Conservation (phyloP, 2,888 invertebrate species). For the Metacarcinus magister region DNA sequence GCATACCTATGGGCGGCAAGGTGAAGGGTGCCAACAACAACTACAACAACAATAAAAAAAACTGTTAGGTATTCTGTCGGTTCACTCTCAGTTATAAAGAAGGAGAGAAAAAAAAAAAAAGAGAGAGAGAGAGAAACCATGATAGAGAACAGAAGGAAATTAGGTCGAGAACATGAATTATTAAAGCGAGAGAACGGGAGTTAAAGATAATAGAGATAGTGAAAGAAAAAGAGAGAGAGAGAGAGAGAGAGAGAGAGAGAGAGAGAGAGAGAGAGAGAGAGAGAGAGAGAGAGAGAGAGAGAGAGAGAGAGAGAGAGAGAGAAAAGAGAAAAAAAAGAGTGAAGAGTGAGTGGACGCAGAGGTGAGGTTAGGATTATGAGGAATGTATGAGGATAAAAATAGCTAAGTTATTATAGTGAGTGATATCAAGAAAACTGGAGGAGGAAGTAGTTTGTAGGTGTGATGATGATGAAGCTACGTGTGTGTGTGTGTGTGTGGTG, state of each 20-base stretch:
- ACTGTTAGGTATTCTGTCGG: too few species aligned
- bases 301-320: constrained; percentile 21
- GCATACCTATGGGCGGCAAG: background rate
- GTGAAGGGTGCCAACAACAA: too few species aligned
- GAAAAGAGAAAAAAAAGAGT: too few species aligned
- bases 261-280: background rate
- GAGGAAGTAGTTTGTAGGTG: background rate
- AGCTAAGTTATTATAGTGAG: background rate
- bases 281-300: constrained; percentile 26
- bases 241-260: constrained; percentile 10
- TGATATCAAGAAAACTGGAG: background rate
- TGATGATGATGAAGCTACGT: background rate
- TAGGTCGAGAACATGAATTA: background rate
- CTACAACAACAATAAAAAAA: too few species aligned
- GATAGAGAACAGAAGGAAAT: background rate
- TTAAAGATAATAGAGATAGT: background rate
- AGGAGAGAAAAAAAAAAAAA: background rate
- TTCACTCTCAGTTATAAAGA: too few species aligned
- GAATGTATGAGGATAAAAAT: background rate
- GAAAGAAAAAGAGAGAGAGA: background rate
- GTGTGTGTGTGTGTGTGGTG: constrained; percentile 26
- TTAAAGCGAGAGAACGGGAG: background rate
- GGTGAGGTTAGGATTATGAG: too few species aligned
- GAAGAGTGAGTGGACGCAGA: too few species aligned
- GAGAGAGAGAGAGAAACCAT: background rate